Conservation (phyloP, 2,888 invertebrate species). For the Diarsia rubi region DNA sequence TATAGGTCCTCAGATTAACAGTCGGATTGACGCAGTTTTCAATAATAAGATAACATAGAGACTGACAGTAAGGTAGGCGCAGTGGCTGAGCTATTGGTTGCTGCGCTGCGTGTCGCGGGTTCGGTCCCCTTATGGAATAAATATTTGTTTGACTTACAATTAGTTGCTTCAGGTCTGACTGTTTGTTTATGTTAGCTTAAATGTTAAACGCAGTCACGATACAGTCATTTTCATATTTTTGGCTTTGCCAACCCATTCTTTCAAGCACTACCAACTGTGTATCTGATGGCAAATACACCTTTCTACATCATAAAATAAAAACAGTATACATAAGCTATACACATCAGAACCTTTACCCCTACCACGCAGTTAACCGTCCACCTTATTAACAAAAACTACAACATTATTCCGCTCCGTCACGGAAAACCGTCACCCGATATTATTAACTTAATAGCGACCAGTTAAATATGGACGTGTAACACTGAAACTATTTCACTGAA, state of each 20-base stretch:
- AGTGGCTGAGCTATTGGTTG: no score
- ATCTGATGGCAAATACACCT: not conserved
- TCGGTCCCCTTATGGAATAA: no score
- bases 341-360: not conserved
- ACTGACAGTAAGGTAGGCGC: no score
- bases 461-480: conserved; percentile 42
- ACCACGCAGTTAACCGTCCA: conserved; percentile 7
- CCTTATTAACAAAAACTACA: conserved; percentile 60
- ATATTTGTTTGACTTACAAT: no score
- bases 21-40: not conserved
- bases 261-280: not conserved
- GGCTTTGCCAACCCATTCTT: not conserved
- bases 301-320: not conserved
- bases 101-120: no score
- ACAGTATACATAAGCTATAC: no score
- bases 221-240: no score
- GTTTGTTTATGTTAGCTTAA: no score
- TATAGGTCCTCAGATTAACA: not conserved
- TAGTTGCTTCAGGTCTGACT: no score
- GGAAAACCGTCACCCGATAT: conserved; percentile 60
- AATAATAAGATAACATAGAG: not conserved
- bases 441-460: conserved; percentile 53
- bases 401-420: conserved; percentile 60
- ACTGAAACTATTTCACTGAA: conserved; percentile 38
- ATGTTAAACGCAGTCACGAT: no score